Conservation (phyloP, 2,797 vertebrate species). For the Silurus aristotelis region DNA sequence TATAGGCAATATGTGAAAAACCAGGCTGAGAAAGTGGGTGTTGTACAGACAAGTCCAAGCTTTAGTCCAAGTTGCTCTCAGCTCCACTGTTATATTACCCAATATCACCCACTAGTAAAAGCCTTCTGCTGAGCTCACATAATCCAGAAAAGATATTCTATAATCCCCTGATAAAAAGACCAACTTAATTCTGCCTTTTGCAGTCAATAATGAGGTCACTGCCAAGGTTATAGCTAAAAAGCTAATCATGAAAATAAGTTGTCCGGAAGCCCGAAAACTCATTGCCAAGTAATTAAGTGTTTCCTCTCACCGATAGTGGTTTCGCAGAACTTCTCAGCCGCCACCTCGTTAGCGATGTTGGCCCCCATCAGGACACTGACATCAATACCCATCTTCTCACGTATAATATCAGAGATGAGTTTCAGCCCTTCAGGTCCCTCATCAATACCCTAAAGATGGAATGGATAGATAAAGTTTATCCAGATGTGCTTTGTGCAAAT, state of each 20-base stretch:
- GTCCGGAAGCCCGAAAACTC: not conserved
- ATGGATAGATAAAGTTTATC: not conserved
- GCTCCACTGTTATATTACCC: not conserved
- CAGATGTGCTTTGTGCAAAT: conserved; percentile 22
- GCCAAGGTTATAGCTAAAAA: not conserved
- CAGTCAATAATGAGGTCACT: not conserved
- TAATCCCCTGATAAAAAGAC: not conserved
- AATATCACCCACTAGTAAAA: not conserved
- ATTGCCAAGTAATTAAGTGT: not conserved
- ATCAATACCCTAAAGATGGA: conserved; percentile 82
- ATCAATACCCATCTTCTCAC: conserved; percentile 90
- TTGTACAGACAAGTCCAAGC: too few species aligned
- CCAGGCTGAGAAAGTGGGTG: too few species aligned
- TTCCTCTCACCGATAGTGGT: conserved; percentile 85
- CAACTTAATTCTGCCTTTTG: not conserved
- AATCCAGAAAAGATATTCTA: not conserved
- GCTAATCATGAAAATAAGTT: not conserved
- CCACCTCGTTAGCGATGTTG: conserved; percentile 90
- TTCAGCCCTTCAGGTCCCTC: conserved; percentile 85
- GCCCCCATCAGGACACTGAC: conserved; percentile 93
- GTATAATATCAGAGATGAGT: conserved; percentile 91
- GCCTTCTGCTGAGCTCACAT: not conserved
- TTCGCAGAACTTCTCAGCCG: conserved; percentile 91
- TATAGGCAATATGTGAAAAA: too few species aligned
- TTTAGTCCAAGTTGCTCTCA: not conserved